These are phyloP conservation scores for Mongoloraphidia duomilia DNA, from an alignment of 2,888 invertebrate species.

Conservation along the genomic window DNA sequence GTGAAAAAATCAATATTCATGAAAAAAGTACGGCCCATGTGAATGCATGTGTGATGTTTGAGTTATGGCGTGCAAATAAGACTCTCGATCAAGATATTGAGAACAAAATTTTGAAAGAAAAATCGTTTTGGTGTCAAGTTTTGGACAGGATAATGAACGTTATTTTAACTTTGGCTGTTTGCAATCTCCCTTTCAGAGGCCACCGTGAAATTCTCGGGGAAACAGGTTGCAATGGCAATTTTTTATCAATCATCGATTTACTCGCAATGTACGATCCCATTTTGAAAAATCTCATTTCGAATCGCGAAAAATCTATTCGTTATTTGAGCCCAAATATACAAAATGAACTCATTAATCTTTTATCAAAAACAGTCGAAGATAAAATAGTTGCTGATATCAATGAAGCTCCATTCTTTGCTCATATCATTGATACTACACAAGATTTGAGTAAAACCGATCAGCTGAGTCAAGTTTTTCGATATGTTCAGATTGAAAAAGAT, in stretches of 20 bases:
- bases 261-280: constrained; percentile 16
- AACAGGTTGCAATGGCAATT: constrained; percentile 18
- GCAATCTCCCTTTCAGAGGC: constrained; percentile 11
- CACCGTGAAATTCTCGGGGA: constrained; percentile 11
- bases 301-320: constrained; percentile 16
- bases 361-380: constrained; percentile 8
- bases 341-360: constrained; percentile 12
- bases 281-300: constrained; percentile 16
- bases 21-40: constrained; percentile 4
- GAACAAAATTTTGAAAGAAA: constrained; percentile 9
- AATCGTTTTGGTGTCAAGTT: constrained; percentile 13
- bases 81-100: constrained; percentile 11
- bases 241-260: constrained; percentile 16
- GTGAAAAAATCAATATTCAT: constrained; percentile 12
- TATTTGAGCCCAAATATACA: constrained; percentile 15
- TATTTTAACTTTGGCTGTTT: constrained; percentile 10
- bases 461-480: too few relatives aligned
- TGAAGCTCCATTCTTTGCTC: constrained; percentile 14
- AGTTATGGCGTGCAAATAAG: constrained; percentile 15
- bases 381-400: constrained; percentile 12
- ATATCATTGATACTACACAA: constrained; percentile 19
- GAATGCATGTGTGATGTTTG: constrained; percentile 14
- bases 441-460: constrained; percentile 19
- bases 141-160: constrained; percentile 11
- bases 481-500: too few relatives aligned